Base-by-base conservation (phyloP, 2,888 invertebrate genomes). In the Ichneumoninae sp. region DNA sequence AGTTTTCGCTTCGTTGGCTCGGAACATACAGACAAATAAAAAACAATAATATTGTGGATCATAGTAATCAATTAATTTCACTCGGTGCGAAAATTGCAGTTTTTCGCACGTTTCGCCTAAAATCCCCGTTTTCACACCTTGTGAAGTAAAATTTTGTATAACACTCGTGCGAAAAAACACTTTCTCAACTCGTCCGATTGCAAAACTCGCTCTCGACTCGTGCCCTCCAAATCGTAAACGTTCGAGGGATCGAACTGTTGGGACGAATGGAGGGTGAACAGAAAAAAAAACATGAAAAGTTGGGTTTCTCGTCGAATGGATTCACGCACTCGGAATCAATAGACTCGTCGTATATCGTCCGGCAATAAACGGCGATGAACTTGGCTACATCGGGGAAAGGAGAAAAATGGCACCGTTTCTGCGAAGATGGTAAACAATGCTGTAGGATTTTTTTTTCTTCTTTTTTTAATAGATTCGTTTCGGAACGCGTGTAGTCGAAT, bases 141-240 rank as follows among this genome's bases (percentile, higher is more conserved):
- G 30, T 30, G 5, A 30, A 30, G 5, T 30, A 30, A 30, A 30
- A 30, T 30, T 0, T 30, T 30, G 4, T 30, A 30, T 3, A 3
- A 30, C 4, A 30, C 30, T 30, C 30, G 30, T 30, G 30, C 4
- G 30, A 30, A 30, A 30, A 30, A 30, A n/a, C 30, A 30, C 3
- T 30, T 30, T 30, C 30, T 5, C 30, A 30, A 30, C 30, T 30
- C 4, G 30, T 3, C 4, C 30, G 30, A 30, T 30, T 30, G 30
- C 30, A 30, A 30, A 4, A 4, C 30, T 30, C 30, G 4, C 30
- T 0, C 4, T 4, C 30, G 30, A 4, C 30, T 30, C 30, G 30
- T 30, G 30, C 30, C 57, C 60, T n/a, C 60, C 36, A 26, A 22
- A 54, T 19, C 74, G 60, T 40, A 40, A 74, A 69, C 47, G 16